Evolutionary conservation across 2,113 vertebrate species (phyloP).

Genomic region (Gobiocypris rarus): DNA sequence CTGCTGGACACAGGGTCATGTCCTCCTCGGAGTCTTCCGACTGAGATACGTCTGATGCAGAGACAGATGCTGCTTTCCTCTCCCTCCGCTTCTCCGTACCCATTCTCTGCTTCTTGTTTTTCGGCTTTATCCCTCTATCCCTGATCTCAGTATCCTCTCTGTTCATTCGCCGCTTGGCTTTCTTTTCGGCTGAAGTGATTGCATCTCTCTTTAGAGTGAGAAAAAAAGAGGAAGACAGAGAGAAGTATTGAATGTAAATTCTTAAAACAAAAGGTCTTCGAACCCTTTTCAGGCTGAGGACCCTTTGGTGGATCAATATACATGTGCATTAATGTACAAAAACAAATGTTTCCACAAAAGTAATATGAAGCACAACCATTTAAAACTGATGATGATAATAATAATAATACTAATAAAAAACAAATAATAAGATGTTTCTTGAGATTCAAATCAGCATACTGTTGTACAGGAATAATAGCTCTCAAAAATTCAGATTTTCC

Average conservation of each 20-base stretch:
- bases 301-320: too few relatives aligned
- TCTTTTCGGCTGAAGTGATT: constrained; percentile 79
- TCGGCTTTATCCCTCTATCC: constrained; percentile 80
- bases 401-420: too few relatives aligned
- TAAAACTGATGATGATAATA: too few relatives aligned
- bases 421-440: too few relatives aligned
- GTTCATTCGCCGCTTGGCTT: constrained; percentile 85
- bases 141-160: constrained; percentile 75
- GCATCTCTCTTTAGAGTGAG: constrained; percentile 72
- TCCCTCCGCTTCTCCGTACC: constrained; percentile 74
- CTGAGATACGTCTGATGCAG: constrained; percentile 82
- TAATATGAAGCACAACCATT: background rate
- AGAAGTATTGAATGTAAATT: background rate
- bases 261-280: background rate
- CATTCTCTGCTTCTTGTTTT: constrained; percentile 86
- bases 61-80: constrained; percentile 73
- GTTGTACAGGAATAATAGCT: too few relatives aligned
- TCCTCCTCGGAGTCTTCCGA: constrained; percentile 94
- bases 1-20: constrained; percentile 90
- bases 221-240: background rate
- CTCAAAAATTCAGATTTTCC: too few relatives aligned
- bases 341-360: background rate
- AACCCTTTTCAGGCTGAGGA: background rate
- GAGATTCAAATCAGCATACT: too few relatives aligned
- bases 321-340: too few relatives aligned